Percentiles rank a stretch among this genome's conserved stretches.
phyloP scores from a whole-genome alignment of 2,797 vertebrate genomes.

The Neostethus bicornis region DNA sequence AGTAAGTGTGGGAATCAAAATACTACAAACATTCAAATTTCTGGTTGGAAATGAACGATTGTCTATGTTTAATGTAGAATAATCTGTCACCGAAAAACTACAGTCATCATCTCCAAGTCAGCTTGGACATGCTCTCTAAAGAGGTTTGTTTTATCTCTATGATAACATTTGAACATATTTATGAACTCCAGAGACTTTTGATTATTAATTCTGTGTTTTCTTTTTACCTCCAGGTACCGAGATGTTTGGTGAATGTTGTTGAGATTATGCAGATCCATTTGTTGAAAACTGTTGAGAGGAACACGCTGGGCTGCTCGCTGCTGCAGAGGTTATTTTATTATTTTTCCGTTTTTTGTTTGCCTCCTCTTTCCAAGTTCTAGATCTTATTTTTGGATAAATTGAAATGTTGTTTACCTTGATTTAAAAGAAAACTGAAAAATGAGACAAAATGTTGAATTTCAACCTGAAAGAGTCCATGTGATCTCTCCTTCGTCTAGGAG shows the following conservation, averaged over 20 bases:
- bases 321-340: slow-evolving; percentile 77
- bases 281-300: slow-evolving; percentile 72
- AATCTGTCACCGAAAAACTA: slow-evolving; percentile 81
- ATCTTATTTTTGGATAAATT: too few relatives aligned
- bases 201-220: neutral
- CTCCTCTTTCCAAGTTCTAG: too few relatives aligned
- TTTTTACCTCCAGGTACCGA: slow-evolving; percentile 82
- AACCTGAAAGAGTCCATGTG: too few relatives aligned
- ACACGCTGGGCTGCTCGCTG: slow-evolving; percentile 74
- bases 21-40: neutral
- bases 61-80: slow-evolving; percentile 65
- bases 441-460: too few relatives aligned
- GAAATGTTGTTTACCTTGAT: too few relatives aligned
- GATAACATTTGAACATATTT: neutral
- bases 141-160: slow-evolving; percentile 76
- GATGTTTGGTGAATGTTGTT: slow-evolving; percentile 86
- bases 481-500: too few relatives aligned
- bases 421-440: too few relatives aligned
- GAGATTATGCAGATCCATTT: slow-evolving; percentile 81
- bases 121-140: slow-evolving; percentile 84
- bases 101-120: slow-evolving; percentile 77
- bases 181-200: neutral
- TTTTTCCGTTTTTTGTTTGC: neutral
- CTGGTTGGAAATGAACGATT: neutral
- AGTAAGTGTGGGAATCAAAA: slow-evolving; percentile 68